phyloP scores from a whole-genome alignment of 2,888 invertebrate species.

The Agapostemon virescens region DNA sequence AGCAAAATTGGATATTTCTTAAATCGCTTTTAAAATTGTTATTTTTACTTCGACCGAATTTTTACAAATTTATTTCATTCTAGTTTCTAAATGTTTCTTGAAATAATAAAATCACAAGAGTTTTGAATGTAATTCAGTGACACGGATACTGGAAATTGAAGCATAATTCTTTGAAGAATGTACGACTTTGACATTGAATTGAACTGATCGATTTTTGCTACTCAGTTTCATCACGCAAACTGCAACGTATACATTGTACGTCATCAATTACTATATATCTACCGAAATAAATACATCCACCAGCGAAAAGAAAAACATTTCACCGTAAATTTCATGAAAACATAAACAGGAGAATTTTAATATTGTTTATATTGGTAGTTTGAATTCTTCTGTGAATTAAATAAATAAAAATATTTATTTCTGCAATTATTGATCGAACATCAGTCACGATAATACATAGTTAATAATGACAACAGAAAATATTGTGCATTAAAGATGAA shows the following conservation, averaged over 20 bases:
- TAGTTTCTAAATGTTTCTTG: background rate
- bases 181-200: constrained; percentile 53
- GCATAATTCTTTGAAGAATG: constrained; percentile 13
- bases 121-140: background rate
- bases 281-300: background rate
- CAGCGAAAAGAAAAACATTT: constrained; percentile 3
- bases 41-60: background rate
- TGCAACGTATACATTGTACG: constrained; percentile 32
- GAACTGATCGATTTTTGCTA: constrained; percentile 43
- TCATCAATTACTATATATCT: constrained; percentile 17
- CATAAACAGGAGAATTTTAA: background rate
- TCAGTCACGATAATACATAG: too few relatives aligned
- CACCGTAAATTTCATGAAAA: background rate
- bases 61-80: background rate
- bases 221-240: constrained; percentile 48
- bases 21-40: background rate
- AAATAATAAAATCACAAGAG: background rate
- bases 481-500: background rate
- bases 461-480: background rate
- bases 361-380: background rate
- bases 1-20: background rate
- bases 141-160: background rate
- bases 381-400: background rate
- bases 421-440: background rate
- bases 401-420: background rate